Evolutionary conservation across 2,113 vertebrate species (phyloP).

Genomic region (Xiphophorus couchianus): DNA sequence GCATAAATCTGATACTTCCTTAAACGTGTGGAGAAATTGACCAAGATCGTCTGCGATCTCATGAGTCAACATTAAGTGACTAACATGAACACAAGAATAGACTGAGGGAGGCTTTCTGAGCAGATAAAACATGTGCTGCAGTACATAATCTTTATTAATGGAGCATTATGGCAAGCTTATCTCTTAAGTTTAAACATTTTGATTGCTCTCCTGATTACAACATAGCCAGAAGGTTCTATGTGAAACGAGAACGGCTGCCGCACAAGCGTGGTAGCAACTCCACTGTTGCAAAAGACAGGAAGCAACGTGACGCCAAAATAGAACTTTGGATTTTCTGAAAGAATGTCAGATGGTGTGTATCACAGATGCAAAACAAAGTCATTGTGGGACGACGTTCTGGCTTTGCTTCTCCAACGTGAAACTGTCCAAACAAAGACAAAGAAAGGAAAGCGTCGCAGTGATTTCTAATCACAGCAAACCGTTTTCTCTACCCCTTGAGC

Average conservation of each 20-base stretch:
- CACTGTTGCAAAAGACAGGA: neutral
- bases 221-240: neutral
- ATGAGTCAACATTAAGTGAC: conserved; percentile 47
- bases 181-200: neutral
- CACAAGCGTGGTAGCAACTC: neutral
- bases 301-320: neutral
- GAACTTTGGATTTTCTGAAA: neutral
- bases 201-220: neutral
- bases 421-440: neutral
- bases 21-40: conserved; percentile 30
- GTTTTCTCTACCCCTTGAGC: neutral
- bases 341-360: neutral
- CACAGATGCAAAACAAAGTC: neutral
- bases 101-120: conserved; percentile 43
- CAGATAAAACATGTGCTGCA: conserved; percentile 4
- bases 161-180: conserved; percentile 1
- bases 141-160: conserved; percentile 13
- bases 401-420: neutral
- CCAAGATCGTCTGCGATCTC: neutral
- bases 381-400: neutral
- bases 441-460: neutral
- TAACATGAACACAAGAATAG: conserved; percentile 19
- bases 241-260: neutral
- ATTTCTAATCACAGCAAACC: neutral
- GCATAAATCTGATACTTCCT: conserved; percentile 18